Evolutionary conservation across 1,140 invertebrate genomes (phyloP), one percentile per base, ranked within the genome.

Genomic region (Wiebesia pumilae): DNA sequence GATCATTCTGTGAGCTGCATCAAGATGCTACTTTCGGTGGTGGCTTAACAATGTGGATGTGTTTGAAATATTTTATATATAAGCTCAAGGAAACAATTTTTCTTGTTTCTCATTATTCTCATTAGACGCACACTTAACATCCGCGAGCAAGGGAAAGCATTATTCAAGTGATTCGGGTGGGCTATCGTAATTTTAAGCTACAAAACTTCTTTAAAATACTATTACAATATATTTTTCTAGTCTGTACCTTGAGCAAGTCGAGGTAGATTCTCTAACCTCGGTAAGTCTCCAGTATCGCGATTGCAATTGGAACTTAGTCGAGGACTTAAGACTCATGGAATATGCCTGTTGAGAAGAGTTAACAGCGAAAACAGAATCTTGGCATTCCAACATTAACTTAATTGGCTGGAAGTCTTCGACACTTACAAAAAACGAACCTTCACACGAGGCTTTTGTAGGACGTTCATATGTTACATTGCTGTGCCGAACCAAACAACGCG

Each of bases 361-460:
- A 75, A 43, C 71, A 43, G 38, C 71, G 38, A 75, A 75, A 75
- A 75, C 71, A 75, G 71, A 75, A 75, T 75, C 71, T 10, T 43
- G 38, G 27, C 71, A 75, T 75, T 75, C 71, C 71, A 75, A 75
- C 71, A 75, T 75, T 43, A 75, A 75, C 71, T 75, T 75, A 75
- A 75, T 75, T 75, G 71, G 71, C 38, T 75, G 16, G 71, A 75
- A 43, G 38, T 12, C 71, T 75, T 75, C 38, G 71, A 75, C 71
- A 43, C 24, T 24, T 38, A 33, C 71, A 75, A 75, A 75, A 75
- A 75, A 75, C 38, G 38, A 38, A 75, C 71, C 71, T 75, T 75
- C 69, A 71, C 69, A 71, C 69, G 69, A 71, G 69, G 69, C 69
- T 71, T 71, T 71, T 71, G 30, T 71, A 75, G 24, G 71, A 75